A percentile compares a stretch with the other conserved stretches of the same genome.
phyloP scores from a whole-genome alignment of 1,140 invertebrate genomes.

The Periplaneta americana region DNA sequence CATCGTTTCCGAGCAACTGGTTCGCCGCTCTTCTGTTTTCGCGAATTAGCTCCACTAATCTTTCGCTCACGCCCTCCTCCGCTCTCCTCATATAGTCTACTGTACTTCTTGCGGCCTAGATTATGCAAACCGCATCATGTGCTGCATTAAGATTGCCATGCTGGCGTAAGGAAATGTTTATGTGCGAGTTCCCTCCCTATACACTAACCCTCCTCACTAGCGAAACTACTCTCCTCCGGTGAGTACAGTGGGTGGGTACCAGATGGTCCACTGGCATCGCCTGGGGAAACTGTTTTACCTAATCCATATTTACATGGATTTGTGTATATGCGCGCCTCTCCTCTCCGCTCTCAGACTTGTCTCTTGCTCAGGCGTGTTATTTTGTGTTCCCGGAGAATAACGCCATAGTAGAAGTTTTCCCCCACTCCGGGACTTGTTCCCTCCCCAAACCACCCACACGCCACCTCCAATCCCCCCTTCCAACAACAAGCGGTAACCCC shows the following conservation, averaged over 20 bases:
- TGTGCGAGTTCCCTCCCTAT: slow-evolving; percentile 21
- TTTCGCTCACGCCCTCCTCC: background rate
- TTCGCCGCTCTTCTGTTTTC: background rate
- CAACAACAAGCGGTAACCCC: background rate
- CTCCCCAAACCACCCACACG: background rate
- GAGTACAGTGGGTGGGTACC: background rate
- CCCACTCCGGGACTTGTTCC: background rate
- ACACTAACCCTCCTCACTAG: background rate
- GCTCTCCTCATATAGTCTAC: background rate
- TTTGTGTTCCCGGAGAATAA: background rate
- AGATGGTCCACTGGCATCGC: background rate
- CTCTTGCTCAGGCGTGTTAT: background rate
- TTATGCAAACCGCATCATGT: slow-evolving; percentile 8
- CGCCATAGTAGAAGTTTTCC: background rate
- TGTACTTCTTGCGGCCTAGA: background rate
- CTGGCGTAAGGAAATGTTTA: slow-evolving; percentile 24
- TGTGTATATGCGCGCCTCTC: background rate
- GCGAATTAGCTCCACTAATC: background rate
- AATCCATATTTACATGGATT: slow-evolving; percentile 31
- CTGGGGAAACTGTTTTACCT: slow-evolving; percentile 25
- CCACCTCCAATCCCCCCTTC: background rate
- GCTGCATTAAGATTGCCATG: background rate
- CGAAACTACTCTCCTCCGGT: background rate
- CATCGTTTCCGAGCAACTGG: background rate
- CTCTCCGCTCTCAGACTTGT: background rate